phyloP scores from a whole-genome alignment of 2,797 vertebrate genomes.

The Acrossocheilus wenchowensis region DNA sequence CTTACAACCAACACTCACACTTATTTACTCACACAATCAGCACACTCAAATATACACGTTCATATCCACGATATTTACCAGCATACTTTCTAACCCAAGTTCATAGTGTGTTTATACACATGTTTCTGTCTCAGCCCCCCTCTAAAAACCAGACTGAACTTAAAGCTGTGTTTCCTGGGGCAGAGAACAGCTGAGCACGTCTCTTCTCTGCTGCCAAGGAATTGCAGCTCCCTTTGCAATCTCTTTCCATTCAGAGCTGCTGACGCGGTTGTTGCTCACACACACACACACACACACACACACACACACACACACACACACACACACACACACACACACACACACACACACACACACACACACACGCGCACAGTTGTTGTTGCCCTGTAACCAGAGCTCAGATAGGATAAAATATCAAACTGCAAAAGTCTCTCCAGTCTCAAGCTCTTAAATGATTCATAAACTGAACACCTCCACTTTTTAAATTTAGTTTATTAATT shows the following conservation, averaged over 20 bases:
- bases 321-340: slow-evolving; percentile 18
- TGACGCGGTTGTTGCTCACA: slow-evolving; percentile 32
- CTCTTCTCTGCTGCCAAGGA: slow-evolving; percentile 40
- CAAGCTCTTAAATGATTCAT: slow-evolving; percentile 9
- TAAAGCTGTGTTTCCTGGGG: slow-evolving; percentile 39
- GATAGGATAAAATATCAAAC: slow-evolving; percentile 41
- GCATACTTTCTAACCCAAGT: slow-evolving; percentile 5
- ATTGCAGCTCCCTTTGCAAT: slow-evolving; percentile 46
- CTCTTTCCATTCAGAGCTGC: slow-evolving; percentile 49
- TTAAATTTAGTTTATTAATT: neutral
- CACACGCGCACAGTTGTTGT: slow-evolving; percentile 44
- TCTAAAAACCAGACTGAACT: slow-evolving; percentile 16
- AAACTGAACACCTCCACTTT: slow-evolving; percentile 7
- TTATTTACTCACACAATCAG: slow-evolving; percentile 15
- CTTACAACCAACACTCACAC: neutral
- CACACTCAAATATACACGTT: neutral
- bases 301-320: slow-evolving; percentile 3
- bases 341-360: neutral
- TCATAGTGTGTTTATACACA: neutral
- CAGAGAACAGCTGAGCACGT: slow-evolving; percentile 47
- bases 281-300: neutral
- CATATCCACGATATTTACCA: slow-evolving; percentile 13
- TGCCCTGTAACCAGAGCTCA: slow-evolving; percentile 43
- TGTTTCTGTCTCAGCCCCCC: neutral
- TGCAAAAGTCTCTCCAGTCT: slow-evolving; percentile 30